These are phyloP conservation scores for Psittacula echo DNA, from an alignment of 2,797 vertebrate genomes.

Conservation along the genomic window DNA sequence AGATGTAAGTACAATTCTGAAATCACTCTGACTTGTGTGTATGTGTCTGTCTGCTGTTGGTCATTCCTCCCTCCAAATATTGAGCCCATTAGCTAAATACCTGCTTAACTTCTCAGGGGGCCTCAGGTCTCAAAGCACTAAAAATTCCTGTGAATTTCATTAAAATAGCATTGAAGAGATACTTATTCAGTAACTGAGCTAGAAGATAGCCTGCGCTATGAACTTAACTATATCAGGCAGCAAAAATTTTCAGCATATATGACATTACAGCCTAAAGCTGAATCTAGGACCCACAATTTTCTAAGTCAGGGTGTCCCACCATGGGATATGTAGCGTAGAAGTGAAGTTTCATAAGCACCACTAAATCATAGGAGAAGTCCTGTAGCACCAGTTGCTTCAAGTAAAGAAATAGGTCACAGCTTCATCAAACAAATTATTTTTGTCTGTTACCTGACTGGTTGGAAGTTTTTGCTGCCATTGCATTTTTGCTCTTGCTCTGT, in stretches of 20 bases:
- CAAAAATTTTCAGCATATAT: background rate
- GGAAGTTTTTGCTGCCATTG: conserved; percentile 76
- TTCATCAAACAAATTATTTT: background rate
- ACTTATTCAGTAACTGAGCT: background rate
- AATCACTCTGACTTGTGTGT: background rate
- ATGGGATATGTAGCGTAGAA: background rate
- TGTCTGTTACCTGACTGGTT: conserved; percentile 78
- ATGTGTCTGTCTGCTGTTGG: background rate
- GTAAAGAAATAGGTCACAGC: background rate
- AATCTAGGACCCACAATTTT: background rate
- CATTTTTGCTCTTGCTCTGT: conserved; percentile 68
- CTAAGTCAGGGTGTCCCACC: background rate
- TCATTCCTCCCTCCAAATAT: background rate
- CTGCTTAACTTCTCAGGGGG: background rate
- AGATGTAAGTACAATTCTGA: background rate
- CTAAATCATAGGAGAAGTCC: background rate
- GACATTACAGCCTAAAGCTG: background rate
- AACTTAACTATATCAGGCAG: background rate
- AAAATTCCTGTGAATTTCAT: background rate
- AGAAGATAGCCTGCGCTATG: background rate
- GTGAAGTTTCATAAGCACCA: background rate
- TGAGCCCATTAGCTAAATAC: background rate
- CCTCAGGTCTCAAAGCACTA: background rate
- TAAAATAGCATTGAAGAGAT: background rate
- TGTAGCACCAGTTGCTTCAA: background rate